Evolutionary conservation across 2,888 invertebrate species (phyloP).

Genomic region (Sacculina carcini): DNA sequence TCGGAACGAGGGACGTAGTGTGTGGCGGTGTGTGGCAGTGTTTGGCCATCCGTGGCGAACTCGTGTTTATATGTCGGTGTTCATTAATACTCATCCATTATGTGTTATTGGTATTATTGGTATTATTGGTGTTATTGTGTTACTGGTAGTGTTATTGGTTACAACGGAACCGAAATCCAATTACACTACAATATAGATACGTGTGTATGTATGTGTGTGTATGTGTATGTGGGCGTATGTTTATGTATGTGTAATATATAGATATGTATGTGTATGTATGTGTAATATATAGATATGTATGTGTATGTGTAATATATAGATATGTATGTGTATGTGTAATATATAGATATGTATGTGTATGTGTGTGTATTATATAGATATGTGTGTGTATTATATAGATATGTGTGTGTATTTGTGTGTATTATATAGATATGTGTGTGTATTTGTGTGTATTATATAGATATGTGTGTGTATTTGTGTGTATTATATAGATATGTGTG

Average conservation of each 20-base stretch:
- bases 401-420: slow-evolving; percentile 1
- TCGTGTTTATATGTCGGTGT: no score
- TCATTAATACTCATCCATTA: no score
- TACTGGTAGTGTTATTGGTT: no score
- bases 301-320: slow-evolving; percentile 3
- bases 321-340: background rate
- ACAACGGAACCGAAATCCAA: no score
- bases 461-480: no score
- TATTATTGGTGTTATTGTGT: no score
- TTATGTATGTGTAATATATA: no score
- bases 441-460: background rate
- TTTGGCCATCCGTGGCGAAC: no score
- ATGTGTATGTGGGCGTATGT: no score
- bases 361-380: background rate
- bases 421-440: background rate
- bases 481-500: background rate
- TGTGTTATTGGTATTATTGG: no score
- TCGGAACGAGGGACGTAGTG: no score
- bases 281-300: background rate
- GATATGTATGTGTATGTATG: background rate
- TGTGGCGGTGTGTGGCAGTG: no score
- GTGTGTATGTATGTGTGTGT: background rate
- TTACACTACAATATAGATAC: background rate
- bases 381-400: slow-evolving; percentile 1
- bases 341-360: background rate